Evolutionary conservation across 2,797 vertebrate species (phyloP), one percentile per base, ranked within the genome.

Genomic region (Aratinga solstitialis): DNA sequence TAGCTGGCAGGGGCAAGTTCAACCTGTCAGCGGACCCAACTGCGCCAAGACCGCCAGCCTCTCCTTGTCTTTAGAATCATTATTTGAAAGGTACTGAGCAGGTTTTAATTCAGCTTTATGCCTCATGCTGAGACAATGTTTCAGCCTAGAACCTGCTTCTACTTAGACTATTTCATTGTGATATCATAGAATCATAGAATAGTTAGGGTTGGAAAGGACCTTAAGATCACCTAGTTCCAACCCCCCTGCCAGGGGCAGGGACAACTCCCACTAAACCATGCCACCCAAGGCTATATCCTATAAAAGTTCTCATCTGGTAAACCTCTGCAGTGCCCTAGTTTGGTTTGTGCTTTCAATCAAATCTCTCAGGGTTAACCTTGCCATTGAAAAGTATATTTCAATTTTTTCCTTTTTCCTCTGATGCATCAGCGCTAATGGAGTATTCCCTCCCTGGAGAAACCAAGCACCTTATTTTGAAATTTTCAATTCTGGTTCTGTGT

Each of bases 331-430:
- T 81, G 56, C 63, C 71, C 32, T n/a, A 17, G 42, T 77, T 85
- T 17, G 47, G 3, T 50, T 50, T 80, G 18, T 59, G 62, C 45
- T 84, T 47, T 90, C 54, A 30, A 3, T 32, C 43, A 74, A 48
- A 67, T 87, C n/a, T 73, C 80, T 74, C 51, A 45, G 79, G 78
- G 26, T 40, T 7, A 4, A 43, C 65, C 63, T 87, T 94, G 51
- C 62, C 67, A 38, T 38, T 32, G 38, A 29, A 21, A 87, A 36
- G 14, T 40, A 14, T 72, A 40, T 66, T 72, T 47, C 32, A 51
- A 26, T 66, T 63, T 92, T 89, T 82, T 86, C 45, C 50, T 80
- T 94, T 90, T 58, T 94, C 21, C 54, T 92, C 69, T 93, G 68
- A 20, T 13, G 22, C 45, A 27, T 54, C 50, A 19, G 34, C 8